Conservation (phyloP, 64 coral and sea anemone genomes). For the Pocillopora verrucosa region DNA sequence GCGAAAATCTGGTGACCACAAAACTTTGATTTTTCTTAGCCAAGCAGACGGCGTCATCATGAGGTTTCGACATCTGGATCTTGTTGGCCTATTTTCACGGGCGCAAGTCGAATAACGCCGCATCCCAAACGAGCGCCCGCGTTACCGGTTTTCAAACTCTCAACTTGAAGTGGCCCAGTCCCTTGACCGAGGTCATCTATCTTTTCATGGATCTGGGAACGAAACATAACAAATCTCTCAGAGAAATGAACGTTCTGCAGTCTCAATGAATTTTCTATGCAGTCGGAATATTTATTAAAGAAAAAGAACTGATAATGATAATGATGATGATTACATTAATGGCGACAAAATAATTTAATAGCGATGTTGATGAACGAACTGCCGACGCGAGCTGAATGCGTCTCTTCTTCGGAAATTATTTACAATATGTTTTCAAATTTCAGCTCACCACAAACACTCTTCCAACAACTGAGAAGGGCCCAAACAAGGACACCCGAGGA, state of each 20-base stretch:
- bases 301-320: no score
- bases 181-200: constrained; percentile 26
- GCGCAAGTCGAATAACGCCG: neutral
- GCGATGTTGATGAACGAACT: no score
- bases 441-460: constrained; percentile 70
- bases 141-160: constrained; percentile 12
- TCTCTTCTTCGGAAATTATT: neutral
- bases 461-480: constrained; percentile 55
- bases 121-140: constrained; percentile 20
- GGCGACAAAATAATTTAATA: no score
- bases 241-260: no score
- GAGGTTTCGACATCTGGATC: neutral
- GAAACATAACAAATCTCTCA: no score
- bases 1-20: no score
- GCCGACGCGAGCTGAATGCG: no score
- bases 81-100: neutral
- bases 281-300: no score
- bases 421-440: neutral
- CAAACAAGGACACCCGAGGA: constrained; percentile 42
- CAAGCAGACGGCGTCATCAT: neutral
- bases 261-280: neutral
- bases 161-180: neutral
- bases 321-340: no score
- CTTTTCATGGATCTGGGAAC: constrained; percentile 25
- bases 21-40: neutral